Conservation (phyloP, 2,888 invertebrate genomes). For the Adelphocoris suturalis region DNA sequence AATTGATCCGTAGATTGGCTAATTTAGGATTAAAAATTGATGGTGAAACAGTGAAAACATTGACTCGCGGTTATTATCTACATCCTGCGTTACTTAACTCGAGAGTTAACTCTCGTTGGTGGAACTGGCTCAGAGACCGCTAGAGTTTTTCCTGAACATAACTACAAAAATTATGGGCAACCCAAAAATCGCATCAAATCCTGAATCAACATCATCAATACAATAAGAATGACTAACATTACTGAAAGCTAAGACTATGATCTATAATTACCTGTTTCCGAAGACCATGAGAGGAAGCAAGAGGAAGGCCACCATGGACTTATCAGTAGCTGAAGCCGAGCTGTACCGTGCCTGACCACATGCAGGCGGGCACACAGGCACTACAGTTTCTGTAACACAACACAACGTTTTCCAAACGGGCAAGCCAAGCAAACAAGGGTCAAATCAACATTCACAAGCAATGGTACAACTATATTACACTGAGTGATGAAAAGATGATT, state of each 20-base stretch:
- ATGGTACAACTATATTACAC: neutral
- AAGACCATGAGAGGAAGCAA: conserved; percentile 36
- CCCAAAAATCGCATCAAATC: no score
- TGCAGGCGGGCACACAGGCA: conserved; percentile 95
- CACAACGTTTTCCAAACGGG: conserved; percentile 57
- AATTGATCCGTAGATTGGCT: no score
- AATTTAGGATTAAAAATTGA: no score
- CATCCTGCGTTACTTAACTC: no score
- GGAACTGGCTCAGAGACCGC: no score
- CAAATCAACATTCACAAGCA: conserved; percentile 15
- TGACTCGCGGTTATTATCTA: no score
- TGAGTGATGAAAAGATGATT: neutral
- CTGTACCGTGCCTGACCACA: conserved; percentile 87
- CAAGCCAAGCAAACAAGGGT: conserved; percentile 38
- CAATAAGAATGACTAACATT: no score
- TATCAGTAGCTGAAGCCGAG: conserved; percentile 79
- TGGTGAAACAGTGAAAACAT: no score
- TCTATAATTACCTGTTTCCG: conserved; percentile 49
- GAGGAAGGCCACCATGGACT: conserved; percentile 50
- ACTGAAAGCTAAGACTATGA: neutral
- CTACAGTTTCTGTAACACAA: conserved; percentile 87
- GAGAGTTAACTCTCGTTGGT: no score
- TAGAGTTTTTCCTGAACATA: no score
- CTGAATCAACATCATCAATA: no score
- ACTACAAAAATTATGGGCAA: no score